Evolutionary conservation across 2,113 vertebrate species (phyloP).

Genomic region (Pelusios castaneus): DNA sequence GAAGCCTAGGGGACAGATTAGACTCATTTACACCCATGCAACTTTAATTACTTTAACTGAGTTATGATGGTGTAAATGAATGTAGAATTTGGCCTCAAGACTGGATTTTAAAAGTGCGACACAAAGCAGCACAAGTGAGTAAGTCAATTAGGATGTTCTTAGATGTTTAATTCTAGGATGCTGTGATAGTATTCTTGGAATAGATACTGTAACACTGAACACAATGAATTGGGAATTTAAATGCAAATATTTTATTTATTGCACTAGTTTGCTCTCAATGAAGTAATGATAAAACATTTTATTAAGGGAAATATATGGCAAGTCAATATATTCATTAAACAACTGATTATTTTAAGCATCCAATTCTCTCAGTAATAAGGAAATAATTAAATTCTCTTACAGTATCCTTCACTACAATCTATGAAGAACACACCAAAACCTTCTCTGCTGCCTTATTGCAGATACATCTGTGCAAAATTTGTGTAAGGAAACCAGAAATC

Average conservation of each 20-base stretch:
- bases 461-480: not conserved
- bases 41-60: not conserved
- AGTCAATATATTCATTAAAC: accelerated
- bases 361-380: accelerated
- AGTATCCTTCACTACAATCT: not conserved
- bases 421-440: not conserved
- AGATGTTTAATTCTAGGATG: not conserved
- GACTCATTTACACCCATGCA: not conserved
- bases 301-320: not conserved
- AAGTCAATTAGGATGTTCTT: not conserved
- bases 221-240: not conserved
- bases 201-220: not conserved
- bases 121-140: not conserved
- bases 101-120: not conserved
- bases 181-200: not conserved
- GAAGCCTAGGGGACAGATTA: not conserved
- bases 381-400: not conserved
- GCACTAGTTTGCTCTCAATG: not conserved
- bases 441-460: not conserved
- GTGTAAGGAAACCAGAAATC: not conserved
- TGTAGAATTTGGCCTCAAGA: not conserved
- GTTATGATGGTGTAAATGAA: not conserved
- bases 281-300: not conserved
- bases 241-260: not conserved
- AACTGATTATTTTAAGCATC: not conserved